Evolutionary conservation across 2,888 invertebrate species (phyloP), one percentile per base, ranked within the genome.

Genomic region (Metallyticus violacea): DNA sequence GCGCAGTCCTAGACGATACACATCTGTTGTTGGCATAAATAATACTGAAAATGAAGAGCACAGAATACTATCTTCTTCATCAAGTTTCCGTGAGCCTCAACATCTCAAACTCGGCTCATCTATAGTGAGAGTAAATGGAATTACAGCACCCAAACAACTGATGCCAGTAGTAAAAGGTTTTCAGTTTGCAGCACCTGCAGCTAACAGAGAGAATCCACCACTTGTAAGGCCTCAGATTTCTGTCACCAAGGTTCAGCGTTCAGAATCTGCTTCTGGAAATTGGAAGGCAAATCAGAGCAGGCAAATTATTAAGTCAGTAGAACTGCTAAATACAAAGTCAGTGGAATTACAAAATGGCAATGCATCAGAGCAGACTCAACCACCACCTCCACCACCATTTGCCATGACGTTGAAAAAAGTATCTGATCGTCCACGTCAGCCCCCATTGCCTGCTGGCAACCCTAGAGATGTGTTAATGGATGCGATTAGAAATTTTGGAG

Each of bases 401-500:
- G 88, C 89, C 7, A 40, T 86, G 83, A 86, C 89, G 77, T 89
- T 89, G 88, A 88, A 88, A 78, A 83, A 82, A 7, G 85, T 79
- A n/a, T 79, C 29, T 15, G 28, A 87, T 28, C 85, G 83, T 77
- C 85, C 87, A 79, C 88, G 89, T 86, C 86, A 85, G 62, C 84
- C 87, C 26, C 89, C 89, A 82, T 86, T 84, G 22, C 78, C 85
- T 26, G 90, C 90, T 81, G 89, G 91, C 1, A 95, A 96, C 91
- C 93, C 95, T 0, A 92, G 96, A 81, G 94, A 95, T 89, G 93
- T 94, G 89, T 92, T 97, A 62, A 91, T 97, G 91, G 93, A 94
- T 84, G 95, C 96, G 26, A 97, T 97, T 90, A 92, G 96, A 88
- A 95, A 93, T 90, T 96, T 96, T 88, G 95, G 95, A 85, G 92